Evolutionary conservation across 1,140 invertebrate genomes (phyloP), one percentile per base, ranked within the genome.

Genomic region (Aphidius ervi): DNA sequence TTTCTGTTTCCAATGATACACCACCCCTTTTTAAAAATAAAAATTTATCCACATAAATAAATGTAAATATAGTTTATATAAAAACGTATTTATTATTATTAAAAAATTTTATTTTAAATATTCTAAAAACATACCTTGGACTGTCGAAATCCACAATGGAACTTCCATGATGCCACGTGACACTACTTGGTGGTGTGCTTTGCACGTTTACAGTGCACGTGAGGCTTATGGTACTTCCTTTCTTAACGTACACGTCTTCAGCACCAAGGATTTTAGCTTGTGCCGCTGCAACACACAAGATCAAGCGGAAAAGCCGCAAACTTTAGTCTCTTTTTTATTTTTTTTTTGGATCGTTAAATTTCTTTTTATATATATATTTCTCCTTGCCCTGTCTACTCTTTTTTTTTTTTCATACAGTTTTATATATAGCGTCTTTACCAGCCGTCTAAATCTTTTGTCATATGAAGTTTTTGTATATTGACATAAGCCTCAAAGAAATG

Each of bases 1-100:
- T 94, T 79, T 95, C 93, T 2, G 93, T 95, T 78, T 95, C 92
- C 67, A 96, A 82, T 71, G 89, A 92, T 71, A 96, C 92, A 9
- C 92, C 92, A 54, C 88, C 88, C 65, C 78, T 80, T 67, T 40
- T 52, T 31, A 39, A 39, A 49, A 52, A 20, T 52, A 10, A 48
- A 9, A 23, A 20, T 23, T 48, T 16, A 16, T 16, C 16, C 16
- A 16, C 0, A 16, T 16, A 16, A 16, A 16, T 16, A 16, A 16
- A 16, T 16, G 16, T 16, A 16, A 16, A 16, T 16, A 1, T 0
- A 16, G 16, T 16, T 16, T 16, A 16, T 16, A 16, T 16, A 16
- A 16, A 16, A 7, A n/a, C 8, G 10, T 5, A 20, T 2, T 47
- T 31, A 31, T 31, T 31, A 3, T 31, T 31, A 9, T 5, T 42